Evolutionary conservation across 2,888 invertebrate species (phyloP), one percentile per base, ranked within the genome.

Genomic region (Stenolophus ochropezus): DNA sequence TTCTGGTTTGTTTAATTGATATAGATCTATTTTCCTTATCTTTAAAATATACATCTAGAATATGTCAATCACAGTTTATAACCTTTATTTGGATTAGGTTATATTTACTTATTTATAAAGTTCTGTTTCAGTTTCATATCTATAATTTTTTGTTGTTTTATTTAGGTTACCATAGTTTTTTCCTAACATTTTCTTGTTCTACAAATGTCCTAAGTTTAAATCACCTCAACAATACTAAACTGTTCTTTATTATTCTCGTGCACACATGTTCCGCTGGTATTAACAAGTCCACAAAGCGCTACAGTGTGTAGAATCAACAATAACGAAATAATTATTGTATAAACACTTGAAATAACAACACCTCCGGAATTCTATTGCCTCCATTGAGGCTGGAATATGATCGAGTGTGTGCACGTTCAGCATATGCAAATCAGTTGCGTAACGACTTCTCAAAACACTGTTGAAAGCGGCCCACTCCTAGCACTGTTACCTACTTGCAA

Each of bases 391-490:
- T 69, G 21, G n/a, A 69, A 69, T 33, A 69, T 69, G 65, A 69
- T 69, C 65, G 65, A 69, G 65, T 69, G n/a, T n/a, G n/a, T 69
- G 65, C 65, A 69, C 65, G 33, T 69, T 69, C 65, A 61, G 25
- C 27, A 16, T 33, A 69, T 69, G 65, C 65, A 69, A 69, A 69
- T 69, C 33, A 69, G 65, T 69, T 69, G 33, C 65, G 65, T 69
- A 69, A 69, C 65, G 6, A 69, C 65, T 69, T 69, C 65, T 69
- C 65, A 69, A 69, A 69, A 69, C 65, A 69, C 65, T 69, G 65
- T 69, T 69, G 65, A 69, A 33, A 69, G 65, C 65, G 16, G 33
- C 65, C 65, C 33, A 33, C 65, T 18, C 18, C n/a, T 33, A 18
- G 18, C 14, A 33, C 14, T 33, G 33, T 33, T 61, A 61, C 61